Evolutionary conservation across 2,888 invertebrate species (phyloP).

Genomic region (Metalampra italica): DNA sequence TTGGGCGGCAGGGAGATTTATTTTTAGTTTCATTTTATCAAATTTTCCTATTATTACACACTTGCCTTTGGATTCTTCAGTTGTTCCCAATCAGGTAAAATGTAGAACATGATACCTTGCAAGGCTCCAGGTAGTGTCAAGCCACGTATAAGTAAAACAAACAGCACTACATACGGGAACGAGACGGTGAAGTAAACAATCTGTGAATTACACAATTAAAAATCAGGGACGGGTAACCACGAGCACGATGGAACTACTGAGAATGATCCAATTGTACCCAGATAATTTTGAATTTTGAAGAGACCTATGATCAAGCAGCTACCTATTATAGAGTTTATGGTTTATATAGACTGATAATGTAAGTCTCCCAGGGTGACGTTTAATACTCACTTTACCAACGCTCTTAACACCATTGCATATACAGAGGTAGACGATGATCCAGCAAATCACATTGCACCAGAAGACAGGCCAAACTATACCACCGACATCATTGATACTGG

Average conservation of each 20-base stretch:
- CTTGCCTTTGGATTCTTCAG: slow-evolving; percentile 85
- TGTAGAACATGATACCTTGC: slow-evolving; percentile 86
- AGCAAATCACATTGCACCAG: slow-evolving; percentile 84
- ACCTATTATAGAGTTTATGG: too few relatives aligned
- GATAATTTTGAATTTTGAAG: too few relatives aligned
- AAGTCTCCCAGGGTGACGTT: too few relatives aligned
- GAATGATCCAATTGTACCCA: not conserved
- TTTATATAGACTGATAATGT: too few relatives aligned
- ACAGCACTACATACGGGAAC: slow-evolving; percentile 88
- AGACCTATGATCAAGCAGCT: too few relatives aligned
- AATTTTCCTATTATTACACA: too few relatives aligned
- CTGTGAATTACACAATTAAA: slow-evolving; percentile 48
- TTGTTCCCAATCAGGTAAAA: slow-evolving; percentile 88
- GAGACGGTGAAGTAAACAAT: slow-evolving; percentile 92
- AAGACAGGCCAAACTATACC: slow-evolving; percentile 90
- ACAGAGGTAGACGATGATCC: slow-evolving; percentile 90
- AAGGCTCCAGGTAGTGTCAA: slow-evolving; percentile 89
- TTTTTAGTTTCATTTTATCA: not conserved
- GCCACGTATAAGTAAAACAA: slow-evolving; percentile 85
- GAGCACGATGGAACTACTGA: too few relatives aligned
- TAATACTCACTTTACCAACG: slow-evolving; percentile 84
- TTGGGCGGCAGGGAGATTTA: not conserved
- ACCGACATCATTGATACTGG: slow-evolving; percentile 85
- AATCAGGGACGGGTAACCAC: not conserved
- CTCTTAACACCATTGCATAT: slow-evolving; percentile 92